Percentiles rank a stretch among this genome's conserved stretches.
Conservation (phyloP, 2,113 vertebrate species). For the Condylura cristata region DNA sequence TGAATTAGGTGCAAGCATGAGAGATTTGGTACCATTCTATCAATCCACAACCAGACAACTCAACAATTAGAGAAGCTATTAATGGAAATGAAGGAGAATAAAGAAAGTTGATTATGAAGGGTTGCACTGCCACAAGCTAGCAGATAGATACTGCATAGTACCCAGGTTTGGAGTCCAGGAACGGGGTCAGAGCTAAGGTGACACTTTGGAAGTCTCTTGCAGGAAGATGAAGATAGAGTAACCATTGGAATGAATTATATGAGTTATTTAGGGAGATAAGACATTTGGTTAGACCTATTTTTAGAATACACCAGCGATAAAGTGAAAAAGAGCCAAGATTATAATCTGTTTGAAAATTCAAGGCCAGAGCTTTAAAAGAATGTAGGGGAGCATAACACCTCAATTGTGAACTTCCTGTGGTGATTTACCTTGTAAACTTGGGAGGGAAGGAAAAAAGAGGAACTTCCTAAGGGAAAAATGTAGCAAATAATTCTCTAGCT, state of each 20-base stretch:
- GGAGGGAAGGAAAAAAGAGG: fast-evolving
- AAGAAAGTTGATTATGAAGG: background rate
- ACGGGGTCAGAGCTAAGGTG: background rate
- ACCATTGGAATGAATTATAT: background rate
- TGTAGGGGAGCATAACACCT: background rate
- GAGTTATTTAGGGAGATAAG: background rate
- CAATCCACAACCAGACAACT: background rate
- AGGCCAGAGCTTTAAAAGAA: background rate
- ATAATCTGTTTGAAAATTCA: background rate
- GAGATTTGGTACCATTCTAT: background rate
- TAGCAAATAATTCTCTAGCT: background rate
- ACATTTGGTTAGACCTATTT: background rate
- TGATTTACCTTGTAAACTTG: background rate
- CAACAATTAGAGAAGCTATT: background rate
- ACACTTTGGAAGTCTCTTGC: background rate
- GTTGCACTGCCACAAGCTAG: background rate
- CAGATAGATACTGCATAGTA: background rate
- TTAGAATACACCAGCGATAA: background rate
- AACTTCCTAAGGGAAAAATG: background rate
- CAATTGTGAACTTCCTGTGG: background rate
- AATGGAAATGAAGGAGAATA: background rate
- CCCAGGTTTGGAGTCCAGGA: background rate
- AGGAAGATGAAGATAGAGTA: background rate
- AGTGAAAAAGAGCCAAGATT: background rate
- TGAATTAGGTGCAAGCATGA: background rate